Evolutionary conservation across 2,888 invertebrate species (phyloP).

Genomic region (Oxycera nigricornis): DNA sequence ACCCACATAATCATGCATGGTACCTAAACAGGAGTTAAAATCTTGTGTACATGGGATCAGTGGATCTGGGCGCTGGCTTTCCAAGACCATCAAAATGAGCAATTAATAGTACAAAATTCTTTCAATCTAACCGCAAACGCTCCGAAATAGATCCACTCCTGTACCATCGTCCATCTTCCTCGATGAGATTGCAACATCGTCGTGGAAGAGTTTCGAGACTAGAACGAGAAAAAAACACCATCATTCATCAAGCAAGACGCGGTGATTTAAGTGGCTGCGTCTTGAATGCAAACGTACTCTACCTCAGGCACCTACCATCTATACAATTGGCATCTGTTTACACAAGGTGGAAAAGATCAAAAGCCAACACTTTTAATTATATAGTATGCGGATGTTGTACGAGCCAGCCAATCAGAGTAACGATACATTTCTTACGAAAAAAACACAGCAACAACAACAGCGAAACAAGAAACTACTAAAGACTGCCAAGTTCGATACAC

Average conservation of each 20-base stretch:
- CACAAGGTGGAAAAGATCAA: conserved; percentile 44
- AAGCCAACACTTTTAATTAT: conserved; percentile 43
- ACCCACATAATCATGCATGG: too few relatives aligned
- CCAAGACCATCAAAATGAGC: too few relatives aligned
- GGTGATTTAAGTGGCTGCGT: conserved; percentile 18
- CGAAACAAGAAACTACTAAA: not conserved
- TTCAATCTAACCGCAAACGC: too few relatives aligned
- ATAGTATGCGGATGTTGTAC: conserved; percentile 30
- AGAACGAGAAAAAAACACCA: not conserved
- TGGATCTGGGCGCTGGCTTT: too few relatives aligned
- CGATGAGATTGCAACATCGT: not conserved
- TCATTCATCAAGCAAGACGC: conserved; percentile 17
- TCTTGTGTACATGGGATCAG: too few relatives aligned
- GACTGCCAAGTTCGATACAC: not conserved
- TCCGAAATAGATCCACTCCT: too few relatives aligned
- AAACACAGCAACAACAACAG: not conserved
- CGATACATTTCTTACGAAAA: too few relatives aligned
- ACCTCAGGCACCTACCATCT: not conserved
- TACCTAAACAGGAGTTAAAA: too few relatives aligned
- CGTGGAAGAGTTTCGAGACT: not conserved
- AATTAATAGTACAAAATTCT: too few relatives aligned
- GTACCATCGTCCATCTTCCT: too few relatives aligned
- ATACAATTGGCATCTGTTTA: conserved; percentile 45
- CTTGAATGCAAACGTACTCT: not conserved
- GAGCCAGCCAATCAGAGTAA: conserved; percentile 8